phyloP scores from a whole-genome alignment of 2,797 vertebrate species.

The Silurus lanzhouensis region DNA sequence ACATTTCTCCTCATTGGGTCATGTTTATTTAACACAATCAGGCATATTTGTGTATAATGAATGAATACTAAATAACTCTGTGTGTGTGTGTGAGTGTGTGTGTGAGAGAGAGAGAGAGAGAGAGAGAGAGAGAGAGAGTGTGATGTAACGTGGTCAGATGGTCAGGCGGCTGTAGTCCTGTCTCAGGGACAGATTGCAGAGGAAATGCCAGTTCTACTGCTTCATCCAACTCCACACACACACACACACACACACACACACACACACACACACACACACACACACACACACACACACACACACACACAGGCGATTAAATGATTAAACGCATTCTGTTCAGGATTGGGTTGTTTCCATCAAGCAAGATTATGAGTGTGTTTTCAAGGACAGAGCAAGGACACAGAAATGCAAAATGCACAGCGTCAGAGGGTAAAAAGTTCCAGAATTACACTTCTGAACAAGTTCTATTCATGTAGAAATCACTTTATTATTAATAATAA shows the following conservation, averaged over 20 bases:
- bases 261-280: background rate
- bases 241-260: slow-evolving; percentile 34
- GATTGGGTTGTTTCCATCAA: background rate
- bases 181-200: slow-evolving; percentile 55
- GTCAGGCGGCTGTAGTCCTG: slow-evolving; percentile 49
- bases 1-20: background rate
- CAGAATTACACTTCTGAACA: background rate
- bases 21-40: background rate
- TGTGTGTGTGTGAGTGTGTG: slow-evolving; percentile 48
- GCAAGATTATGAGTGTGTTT: slow-evolving; percentile 3
- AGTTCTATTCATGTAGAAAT: background rate
- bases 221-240: slow-evolving; percentile 26
- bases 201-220: slow-evolving; percentile 51
- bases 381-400: background rate
- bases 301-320: background rate
- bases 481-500: background rate
- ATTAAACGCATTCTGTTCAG: slow-evolving; percentile 12
- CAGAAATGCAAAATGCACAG: background rate
- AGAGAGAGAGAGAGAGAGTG: background rate
- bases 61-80: background rate
- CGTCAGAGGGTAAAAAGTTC: background rate
- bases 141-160: slow-evolving; percentile 59
- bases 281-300: background rate
- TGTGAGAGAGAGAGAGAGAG: background rate
- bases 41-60: background rate